Conservation (phyloP, 2,797 vertebrate genomes). For the Phalloptychus januarius region DNA sequence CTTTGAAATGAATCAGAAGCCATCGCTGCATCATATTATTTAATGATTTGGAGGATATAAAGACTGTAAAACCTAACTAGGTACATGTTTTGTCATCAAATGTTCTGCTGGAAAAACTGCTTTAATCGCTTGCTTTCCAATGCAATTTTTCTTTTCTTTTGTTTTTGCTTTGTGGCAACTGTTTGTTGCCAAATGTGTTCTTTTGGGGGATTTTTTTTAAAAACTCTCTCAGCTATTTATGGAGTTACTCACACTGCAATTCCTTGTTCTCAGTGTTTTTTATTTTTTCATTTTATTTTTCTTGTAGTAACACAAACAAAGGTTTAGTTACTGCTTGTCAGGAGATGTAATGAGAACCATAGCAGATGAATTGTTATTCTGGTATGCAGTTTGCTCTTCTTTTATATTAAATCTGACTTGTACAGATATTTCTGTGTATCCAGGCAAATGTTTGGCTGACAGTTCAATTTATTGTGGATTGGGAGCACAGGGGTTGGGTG, state of each 20-base stretch:
- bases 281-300: background rate
- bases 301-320: background rate
- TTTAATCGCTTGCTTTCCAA: background rate
- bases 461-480: constrained; percentile 77
- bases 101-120: background rate
- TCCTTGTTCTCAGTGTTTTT: background rate
- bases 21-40: background rate
- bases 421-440: constrained; percentile 72
- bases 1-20: background rate
- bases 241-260: background rate
- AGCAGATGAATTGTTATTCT: constrained; percentile 56
- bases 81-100: background rate
- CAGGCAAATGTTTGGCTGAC: constrained; percentile 83
- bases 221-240: background rate
- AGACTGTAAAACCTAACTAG: background rate
- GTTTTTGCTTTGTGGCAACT: background rate
- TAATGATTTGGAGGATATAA: background rate
- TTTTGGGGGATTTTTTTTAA: background rate
- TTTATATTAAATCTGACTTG: constrained; percentile 51
- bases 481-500: constrained; percentile 26
- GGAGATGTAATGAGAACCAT: constrained; percentile 21
- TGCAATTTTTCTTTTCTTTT: background rate
- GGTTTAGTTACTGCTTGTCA: background rate
- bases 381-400: constrained; percentile 53
- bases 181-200: background rate